A percentile compares a stretch with the other conserved stretches of the same genome.
Conservation (phyloP, 2,797 vertebrate genomes). For the Paratrypauchen microcephalus region DNA sequence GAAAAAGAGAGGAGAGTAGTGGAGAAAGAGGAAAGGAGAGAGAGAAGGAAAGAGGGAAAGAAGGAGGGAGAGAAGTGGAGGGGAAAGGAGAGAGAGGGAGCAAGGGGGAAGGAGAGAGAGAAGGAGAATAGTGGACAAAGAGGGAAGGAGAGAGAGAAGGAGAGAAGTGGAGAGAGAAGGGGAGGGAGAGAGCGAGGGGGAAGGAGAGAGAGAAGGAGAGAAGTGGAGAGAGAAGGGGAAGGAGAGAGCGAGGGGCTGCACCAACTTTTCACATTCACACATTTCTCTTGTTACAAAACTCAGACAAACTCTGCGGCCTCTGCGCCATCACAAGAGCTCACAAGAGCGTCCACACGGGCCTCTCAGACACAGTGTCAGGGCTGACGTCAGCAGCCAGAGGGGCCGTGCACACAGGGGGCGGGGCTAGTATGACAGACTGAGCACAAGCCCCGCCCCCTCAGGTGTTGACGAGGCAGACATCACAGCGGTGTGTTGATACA, state of each 20-base stretch:
- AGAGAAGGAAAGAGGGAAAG: neutral
- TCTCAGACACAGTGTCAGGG: constrained; percentile 39
- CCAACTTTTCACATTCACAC: constrained; percentile 58
- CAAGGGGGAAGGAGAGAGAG: neutral
- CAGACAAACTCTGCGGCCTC: constrained; percentile 30
- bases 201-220: constrained; percentile 6
- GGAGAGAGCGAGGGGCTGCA: constrained; percentile 15
- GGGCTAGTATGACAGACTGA: constrained; percentile 18
- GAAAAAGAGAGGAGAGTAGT: no score
- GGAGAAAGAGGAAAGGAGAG: neutral
- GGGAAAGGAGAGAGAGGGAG: constrained; percentile 1
- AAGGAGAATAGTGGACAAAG: no score
- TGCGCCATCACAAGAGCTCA: constrained; percentile 22
- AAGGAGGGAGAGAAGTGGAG: constrained; percentile 17
- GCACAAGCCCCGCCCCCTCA: constrained; percentile 29
- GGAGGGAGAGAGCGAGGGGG: neutral
- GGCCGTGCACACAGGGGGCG: constrained; percentile 17
- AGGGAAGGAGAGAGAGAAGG: neutral
- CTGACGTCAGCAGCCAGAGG: constrained; percentile 19
- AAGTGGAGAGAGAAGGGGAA: neutral
- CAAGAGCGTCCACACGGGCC: constrained; percentile 21
- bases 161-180: neutral
- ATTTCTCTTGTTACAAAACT: constrained; percentile 50
- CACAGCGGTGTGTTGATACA: constrained; percentile 4
- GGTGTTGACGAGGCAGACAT: constrained; percentile 22